These are phyloP conservation scores for Cryptocheilus praepositus DNA, from an alignment of 2,888 invertebrate species.

Conservation along the genomic window DNA sequence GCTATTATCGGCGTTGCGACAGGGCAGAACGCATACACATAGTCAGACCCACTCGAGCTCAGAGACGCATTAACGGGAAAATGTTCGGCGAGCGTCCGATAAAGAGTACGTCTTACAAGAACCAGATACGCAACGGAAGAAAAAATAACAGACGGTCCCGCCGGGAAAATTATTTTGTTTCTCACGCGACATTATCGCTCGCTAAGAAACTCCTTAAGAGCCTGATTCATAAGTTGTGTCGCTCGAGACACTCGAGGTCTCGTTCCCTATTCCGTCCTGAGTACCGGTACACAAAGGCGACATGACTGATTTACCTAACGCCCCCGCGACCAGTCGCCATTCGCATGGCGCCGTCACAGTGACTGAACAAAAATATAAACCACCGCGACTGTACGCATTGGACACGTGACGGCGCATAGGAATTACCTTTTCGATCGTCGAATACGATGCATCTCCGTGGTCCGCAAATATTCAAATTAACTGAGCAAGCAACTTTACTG, in stretches of 20 bases:
- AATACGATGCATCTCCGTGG: too few relatives aligned
- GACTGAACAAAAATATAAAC: too few relatives aligned
- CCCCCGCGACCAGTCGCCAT: slow-evolving; percentile 32
- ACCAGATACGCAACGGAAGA: not conserved
- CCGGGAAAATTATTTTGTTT: not conserved
- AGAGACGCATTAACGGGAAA: not conserved
- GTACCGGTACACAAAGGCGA: slow-evolving; percentile 5
- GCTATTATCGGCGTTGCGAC: slow-evolving; percentile 30
- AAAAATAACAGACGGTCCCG: not conserved
- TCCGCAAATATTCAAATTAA: too few relatives aligned
- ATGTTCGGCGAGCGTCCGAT: too few relatives aligned
- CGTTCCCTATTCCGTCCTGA: not conserved
- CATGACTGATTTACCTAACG: slow-evolving; percentile 29
- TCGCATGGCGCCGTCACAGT: slow-evolving; percentile 32
- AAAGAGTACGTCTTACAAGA: too few relatives aligned
- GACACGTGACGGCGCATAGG: too few relatives aligned
- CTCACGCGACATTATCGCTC: not conserved
- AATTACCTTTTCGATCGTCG: too few relatives aligned
- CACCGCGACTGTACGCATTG: too few relatives aligned
- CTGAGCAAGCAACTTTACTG: too few relatives aligned
- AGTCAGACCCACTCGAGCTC: slow-evolving; percentile 8
- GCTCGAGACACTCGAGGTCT: not conserved
- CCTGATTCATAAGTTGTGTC: too few relatives aligned
- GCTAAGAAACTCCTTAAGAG: too few relatives aligned
- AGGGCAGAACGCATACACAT: slow-evolving; percentile 16